A percentile compares a stretch with the other conserved stretches of the same genome.
phyloP scores from a whole-genome alignment of 2,113 vertebrate genomes.

The Pollachius pollachius region DNA sequence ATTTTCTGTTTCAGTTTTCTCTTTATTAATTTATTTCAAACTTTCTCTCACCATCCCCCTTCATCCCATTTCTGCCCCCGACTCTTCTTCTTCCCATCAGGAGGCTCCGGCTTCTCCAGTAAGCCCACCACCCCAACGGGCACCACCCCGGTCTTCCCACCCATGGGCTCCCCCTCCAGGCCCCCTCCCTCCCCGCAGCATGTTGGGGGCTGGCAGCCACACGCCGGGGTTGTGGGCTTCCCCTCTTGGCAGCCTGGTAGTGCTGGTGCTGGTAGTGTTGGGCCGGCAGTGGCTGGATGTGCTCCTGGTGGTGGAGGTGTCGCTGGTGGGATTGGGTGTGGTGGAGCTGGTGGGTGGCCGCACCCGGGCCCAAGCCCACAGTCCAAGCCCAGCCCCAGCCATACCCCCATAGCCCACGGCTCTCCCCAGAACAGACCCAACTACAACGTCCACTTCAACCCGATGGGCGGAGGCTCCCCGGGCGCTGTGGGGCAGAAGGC shows the following conservation, averaged over 20 bases:
- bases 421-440: conserved; percentile 95
- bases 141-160: conserved; percentile 83
- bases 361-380: conserved; percentile 55
- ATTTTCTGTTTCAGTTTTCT: not conserved
- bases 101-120: conserved; percentile 89
- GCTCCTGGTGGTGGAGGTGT: not conserved
- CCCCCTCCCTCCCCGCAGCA: conserved; percentile 89
- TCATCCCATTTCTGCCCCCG: not conserved
- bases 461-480: conserved; percentile 75
- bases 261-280: not conserved
- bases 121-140: conserved; percentile 95
- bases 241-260: conserved; percentile 63
- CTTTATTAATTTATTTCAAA: not conserved
- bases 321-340: not conserved
- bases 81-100: conserved; percentile 37
- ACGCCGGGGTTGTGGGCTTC: conserved; percentile 48
- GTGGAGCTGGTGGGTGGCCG: conserved; percentile 77
- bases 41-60: not conserved
- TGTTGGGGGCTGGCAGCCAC: conserved; percentile 79
- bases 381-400: conserved; percentile 73
- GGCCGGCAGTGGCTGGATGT: too few relatives aligned
- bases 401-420: conserved; percentile 80
- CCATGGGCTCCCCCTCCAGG: conserved; percentile 87
- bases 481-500: conserved; percentile 74
- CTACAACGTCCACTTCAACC: conserved; percentile 92